A percentile compares a stretch with the other conserved stretches of the same genome.
These are phyloP conservation scores for Gisinianus flammeolus DNA, from an alignment of 2,888 invertebrate species.

Conservation along the genomic window DNA sequence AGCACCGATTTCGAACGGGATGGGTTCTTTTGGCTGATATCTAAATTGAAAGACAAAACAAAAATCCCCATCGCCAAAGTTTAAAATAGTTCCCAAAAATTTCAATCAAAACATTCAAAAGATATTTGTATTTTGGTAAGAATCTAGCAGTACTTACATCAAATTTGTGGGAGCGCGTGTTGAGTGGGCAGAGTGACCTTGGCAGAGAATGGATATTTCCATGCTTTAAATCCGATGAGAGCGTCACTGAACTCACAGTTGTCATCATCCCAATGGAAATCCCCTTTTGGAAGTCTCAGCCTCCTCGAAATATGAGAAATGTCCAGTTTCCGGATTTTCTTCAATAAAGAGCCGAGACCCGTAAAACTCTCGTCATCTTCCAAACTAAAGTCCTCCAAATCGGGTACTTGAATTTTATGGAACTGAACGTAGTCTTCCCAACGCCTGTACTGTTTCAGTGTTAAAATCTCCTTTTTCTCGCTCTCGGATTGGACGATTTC, in stretches of 20 bases:
- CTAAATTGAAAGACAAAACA: too few relatives aligned
- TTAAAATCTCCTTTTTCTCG: conserved; percentile 11
- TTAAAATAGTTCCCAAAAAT: too few relatives aligned
- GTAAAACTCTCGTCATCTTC: conserved; percentile 36
- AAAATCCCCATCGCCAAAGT: too few relatives aligned
- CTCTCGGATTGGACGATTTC: not conserved
- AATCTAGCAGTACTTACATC: too few relatives aligned
- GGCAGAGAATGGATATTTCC: conserved; percentile 45
- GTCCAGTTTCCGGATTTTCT: conserved; percentile 42
- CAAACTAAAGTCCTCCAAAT: conserved; percentile 21
- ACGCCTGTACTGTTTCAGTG: conserved; percentile 1
- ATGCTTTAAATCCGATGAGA: conserved; percentile 49
- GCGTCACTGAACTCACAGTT: conserved; percentile 45
- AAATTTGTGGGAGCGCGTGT: too few relatives aligned
- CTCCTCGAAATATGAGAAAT: conserved; percentile 53
- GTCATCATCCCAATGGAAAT: conserved; percentile 47
- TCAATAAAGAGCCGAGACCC: conserved; percentile 47
- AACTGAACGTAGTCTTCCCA: conserved; percentile 47
- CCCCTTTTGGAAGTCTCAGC: conserved; percentile 50
- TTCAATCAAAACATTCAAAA: too few relatives aligned
- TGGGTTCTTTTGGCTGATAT: too few relatives aligned
- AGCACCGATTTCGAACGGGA: too few relatives aligned
- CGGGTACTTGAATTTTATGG: conserved; percentile 53
- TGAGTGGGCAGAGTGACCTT: too few relatives aligned
- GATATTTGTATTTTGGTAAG: too few relatives aligned